Conservation (phyloP, 2,888 invertebrate genomes). For the Platycheirus albimanus region DNA sequence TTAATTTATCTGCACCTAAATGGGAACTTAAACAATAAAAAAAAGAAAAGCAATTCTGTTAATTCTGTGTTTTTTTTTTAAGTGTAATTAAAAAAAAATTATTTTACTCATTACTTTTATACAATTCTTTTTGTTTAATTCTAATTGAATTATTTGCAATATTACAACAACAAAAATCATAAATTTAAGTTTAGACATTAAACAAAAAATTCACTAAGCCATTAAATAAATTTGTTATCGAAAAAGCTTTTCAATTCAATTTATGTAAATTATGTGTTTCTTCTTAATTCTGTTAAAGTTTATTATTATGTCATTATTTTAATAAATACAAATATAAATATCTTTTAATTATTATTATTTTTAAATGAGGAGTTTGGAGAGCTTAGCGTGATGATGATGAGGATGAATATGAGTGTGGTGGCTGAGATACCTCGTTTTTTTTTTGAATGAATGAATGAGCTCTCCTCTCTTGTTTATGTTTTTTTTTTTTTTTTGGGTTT, state of each 20-base stretch:
- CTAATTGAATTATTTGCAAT: constrained; percentile 21
- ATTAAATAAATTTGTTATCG: constrained; percentile 35
- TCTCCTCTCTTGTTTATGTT: constrained; percentile 17
- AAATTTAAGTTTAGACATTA: constrained; percentile 30
- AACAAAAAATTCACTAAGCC: constrained; percentile 62
- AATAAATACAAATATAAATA: constrained; percentile 61
- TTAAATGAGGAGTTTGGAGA: constrained; percentile 40
- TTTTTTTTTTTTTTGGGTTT: neutral
- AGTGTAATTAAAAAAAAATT: constrained; percentile 4
- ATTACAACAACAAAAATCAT: constrained; percentile 47
- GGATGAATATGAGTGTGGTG: constrained; percentile 5
- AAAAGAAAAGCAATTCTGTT: no score
- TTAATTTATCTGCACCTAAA: constrained; percentile 41
- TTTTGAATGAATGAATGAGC: no score
- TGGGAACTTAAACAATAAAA: no score
- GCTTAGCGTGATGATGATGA: no score
- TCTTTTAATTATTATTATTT: constrained; percentile 34
- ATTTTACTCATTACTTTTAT: neutral
- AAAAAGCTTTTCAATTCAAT: constrained; percentile 64
- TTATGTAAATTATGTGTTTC: no score
- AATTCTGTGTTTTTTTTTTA: neutral
- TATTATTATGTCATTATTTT: neutral
- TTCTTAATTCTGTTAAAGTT: no score
- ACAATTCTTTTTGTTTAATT: constrained; percentile 25
- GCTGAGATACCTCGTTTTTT: constrained; percentile 1